Evolutionary conservation across 2,113 vertebrate species (phyloP).

Genomic region (Quiscalus mexicanus): DNA sequence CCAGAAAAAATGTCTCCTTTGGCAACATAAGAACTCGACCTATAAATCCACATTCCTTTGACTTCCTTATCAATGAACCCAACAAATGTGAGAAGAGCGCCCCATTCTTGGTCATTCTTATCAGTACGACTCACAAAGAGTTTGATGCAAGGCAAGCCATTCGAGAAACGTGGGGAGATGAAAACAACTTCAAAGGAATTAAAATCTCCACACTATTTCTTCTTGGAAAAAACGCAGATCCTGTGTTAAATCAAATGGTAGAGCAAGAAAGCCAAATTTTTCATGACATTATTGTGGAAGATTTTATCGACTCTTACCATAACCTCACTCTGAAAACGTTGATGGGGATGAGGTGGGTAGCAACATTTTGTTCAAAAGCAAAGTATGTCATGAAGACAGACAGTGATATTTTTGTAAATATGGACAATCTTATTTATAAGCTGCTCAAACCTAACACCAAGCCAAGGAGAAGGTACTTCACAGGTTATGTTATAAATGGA

Average conservation of each 20-base stretch:
- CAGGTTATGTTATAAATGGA: slow-evolving; percentile 95
- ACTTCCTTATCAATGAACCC: slow-evolving; percentile 95
- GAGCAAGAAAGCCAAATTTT: slow-evolving; percentile 99
- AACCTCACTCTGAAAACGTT: slow-evolving; percentile 97
- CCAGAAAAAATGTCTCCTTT: slow-evolving; percentile 88
- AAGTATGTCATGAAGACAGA: slow-evolving; percentile 99
- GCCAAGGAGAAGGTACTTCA: slow-evolving; percentile 93
- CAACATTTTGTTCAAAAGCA: slow-evolving; percentile 94
- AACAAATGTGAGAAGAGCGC: slow-evolving; percentile 88
- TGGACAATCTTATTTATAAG: slow-evolving; percentile 99
- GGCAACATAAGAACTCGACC: slow-evolving; percentile 95
- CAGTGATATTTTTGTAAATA: slow-evolving; percentile 99
- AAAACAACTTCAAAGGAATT: slow-evolving; percentile 91
- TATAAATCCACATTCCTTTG: slow-evolving; percentile 93
- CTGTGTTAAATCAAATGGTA: slow-evolving; percentile 95
- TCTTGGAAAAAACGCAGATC: slow-evolving; percentile 89
- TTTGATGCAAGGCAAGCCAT: slow-evolving; percentile 97
- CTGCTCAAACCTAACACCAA: slow-evolving; percentile 95
- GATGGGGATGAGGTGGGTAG: slow-evolving; percentile 98
- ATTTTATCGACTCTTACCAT: slow-evolving; percentile 97
- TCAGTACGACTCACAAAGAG: slow-evolving; percentile 97
- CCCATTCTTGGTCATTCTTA: slow-evolving; percentile 96
- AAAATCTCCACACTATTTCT: slow-evolving; percentile 92
- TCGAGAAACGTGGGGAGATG: slow-evolving; percentile 96
- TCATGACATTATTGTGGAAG: slow-evolving; percentile 96